Conservation (phyloP, 2,888 invertebrate genomes). For the Mythimna lalbum region DNA sequence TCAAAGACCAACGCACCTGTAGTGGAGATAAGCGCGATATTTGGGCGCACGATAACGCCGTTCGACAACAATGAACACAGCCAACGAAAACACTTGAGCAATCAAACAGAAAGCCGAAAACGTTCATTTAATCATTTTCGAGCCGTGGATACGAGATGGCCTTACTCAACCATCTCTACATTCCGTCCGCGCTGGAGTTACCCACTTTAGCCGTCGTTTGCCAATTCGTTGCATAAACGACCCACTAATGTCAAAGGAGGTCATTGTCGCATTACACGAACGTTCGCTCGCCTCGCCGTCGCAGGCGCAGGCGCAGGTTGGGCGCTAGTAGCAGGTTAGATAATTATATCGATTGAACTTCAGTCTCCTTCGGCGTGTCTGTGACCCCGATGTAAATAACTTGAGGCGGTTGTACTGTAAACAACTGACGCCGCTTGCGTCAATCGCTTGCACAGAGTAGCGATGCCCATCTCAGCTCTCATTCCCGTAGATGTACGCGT, state of each 20-base stretch:
- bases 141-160: constrained; percentile 69
- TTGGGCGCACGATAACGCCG: constrained; percentile 76
- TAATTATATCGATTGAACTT: constrained; percentile 86
- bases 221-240: constrained; percentile 88
- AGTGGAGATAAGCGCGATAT: constrained; percentile 77
- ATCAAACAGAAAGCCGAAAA: constrained; percentile 63
- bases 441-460: constrained; percentile 80
- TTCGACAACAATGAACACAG: constrained; percentile 67
- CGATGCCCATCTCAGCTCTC: constrained; percentile 52
- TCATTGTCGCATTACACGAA: constrained; percentile 86
- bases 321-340: constrained; percentile 79
- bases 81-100: constrained; percentile 67
- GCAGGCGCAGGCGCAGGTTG: constrained; percentile 60
- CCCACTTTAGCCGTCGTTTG: constrained; percentile 80
- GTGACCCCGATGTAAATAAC: constrained; percentile 91
- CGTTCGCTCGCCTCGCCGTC: constrained; percentile 65
- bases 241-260: constrained; percentile 87
- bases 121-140: constrained; percentile 56
- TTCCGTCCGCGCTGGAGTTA: constrained; percentile 78
- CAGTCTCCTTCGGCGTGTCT: constrained; percentile 88
- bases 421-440: constrained; percentile 88
- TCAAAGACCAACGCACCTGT: constrained; percentile 73
- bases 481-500: constrained; percentile 76
- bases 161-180: constrained; percentile 83
- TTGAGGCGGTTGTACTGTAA: constrained; percentile 87